phyloP scores from a whole-genome alignment of 2,797 vertebrate genomes.

The Spea hammondii region DNA sequence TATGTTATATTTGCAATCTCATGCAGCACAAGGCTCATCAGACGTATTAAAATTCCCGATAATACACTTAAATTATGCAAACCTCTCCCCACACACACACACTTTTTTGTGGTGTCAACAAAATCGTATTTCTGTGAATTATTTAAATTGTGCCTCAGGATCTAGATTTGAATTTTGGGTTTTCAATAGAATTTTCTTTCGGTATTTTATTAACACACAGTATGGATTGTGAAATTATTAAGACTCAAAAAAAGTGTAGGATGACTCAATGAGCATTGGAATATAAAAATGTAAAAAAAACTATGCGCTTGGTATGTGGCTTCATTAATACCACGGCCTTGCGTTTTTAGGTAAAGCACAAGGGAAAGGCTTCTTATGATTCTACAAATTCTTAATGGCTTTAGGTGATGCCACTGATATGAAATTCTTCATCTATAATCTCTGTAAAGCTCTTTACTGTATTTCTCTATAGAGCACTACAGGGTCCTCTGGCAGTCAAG shows the following conservation, averaged over 20 bases:
- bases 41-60: neutral
- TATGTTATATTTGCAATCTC: slow-evolving; percentile 33
- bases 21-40: slow-evolving; percentile 26
- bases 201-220: slow-evolving; percentile 17
- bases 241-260: neutral
- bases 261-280: neutral
- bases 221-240: slow-evolving; percentile 4
- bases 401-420: slow-evolving; percentile 16
- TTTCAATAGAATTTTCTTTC: neutral
- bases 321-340: slow-evolving; percentile 20
- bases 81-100: neutral
- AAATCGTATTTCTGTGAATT: slow-evolving; percentile 15
- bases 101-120: slow-evolving; percentile 28
- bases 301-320: neutral
- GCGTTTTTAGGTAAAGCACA: neutral
- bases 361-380: neutral
- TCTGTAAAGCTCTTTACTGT: slow-evolving; percentile 2
- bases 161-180: neutral
- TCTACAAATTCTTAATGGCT: slow-evolving; percentile 14
- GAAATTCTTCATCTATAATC: slow-evolving; percentile 11
- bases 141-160: slow-evolving; percentile 19
- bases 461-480: neutral
- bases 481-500: neutral
- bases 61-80: slow-evolving; percentile 31
- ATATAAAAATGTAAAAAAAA: slow-evolving; percentile 15